These are phyloP conservation scores for Diarsia dahlii DNA, from an alignment of 2,888 invertebrate genomes.

Conservation along the genomic window DNA sequence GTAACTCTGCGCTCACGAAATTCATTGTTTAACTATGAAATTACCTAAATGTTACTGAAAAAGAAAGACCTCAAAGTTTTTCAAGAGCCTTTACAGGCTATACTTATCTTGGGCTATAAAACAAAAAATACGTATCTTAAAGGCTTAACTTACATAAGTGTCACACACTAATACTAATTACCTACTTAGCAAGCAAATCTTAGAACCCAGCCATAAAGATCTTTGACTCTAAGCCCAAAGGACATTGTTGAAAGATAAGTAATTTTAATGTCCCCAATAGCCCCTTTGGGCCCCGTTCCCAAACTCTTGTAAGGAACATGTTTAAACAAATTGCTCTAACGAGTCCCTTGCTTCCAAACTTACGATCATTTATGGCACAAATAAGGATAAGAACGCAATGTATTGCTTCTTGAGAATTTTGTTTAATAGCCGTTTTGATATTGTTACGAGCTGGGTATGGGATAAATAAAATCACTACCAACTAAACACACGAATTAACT, in stretches of 20 bases:
- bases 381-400: conserved; percentile 39
- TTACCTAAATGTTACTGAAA: neutral
- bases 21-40: neutral
- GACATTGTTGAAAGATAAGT: conserved; percentile 57
- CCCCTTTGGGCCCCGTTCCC: conserved; percentile 49
- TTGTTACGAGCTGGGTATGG: no score
- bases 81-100: neutral
- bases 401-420: conserved; percentile 44
- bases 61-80: neutral
- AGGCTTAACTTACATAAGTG: neutral
- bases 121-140: neutral
- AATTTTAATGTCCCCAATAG: conserved; percentile 64
- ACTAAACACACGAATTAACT: no score
- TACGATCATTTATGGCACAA: conserved; percentile 49
- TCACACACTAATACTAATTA: conserved; percentile 18
- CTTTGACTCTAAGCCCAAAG: conserved; percentile 16
- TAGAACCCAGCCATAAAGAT: conserved; percentile 35
- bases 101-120: neutral
- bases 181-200: conserved; percentile 35
- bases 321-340: conserved; percentile 64
- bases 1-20: neutral
- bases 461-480: no score
- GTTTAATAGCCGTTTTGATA: conserved; percentile 35
- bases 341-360: conserved; percentile 55
- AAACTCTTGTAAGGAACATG: conserved; percentile 41